Percentiles rank a stretch among this genome's conserved stretches.
These are phyloP conservation scores for Trissoscelio sp. DNA, from an alignment of 2,888 invertebrate species.

Conservation along the genomic window DNA sequence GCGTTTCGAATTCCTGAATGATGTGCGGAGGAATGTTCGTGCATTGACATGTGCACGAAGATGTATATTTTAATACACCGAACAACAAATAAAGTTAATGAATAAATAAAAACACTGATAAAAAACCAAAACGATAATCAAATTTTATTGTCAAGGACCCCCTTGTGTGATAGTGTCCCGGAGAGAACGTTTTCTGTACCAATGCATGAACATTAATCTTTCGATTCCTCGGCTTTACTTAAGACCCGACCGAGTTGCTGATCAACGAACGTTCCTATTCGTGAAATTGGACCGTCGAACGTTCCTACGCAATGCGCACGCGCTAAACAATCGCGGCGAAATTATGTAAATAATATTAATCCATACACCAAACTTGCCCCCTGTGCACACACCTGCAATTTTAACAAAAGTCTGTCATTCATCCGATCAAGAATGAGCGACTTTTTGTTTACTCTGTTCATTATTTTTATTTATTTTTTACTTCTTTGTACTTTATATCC, in stretches of 20 bases:
- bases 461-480: background rate
- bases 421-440: no score
- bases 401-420: no score
- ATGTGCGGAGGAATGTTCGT: constrained; percentile 46
- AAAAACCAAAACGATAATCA: constrained; percentile 33
- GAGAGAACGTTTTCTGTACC: constrained; percentile 7
- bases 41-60: constrained; percentile 50
- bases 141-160: constrained; percentile 29
- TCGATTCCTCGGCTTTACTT: constrained; percentile 3
- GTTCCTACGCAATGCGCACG: constrained; percentile 43
- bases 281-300: constrained; percentile 43
- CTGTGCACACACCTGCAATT: background rate
- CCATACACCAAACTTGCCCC: constrained; percentile 2
- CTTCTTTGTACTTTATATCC: background rate
- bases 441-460: no score
- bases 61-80: constrained; percentile 51
- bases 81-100: constrained; percentile 20
- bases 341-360: background rate
- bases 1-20: constrained; percentile 22
- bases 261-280: constrained; percentile 51
- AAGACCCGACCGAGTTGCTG: constrained; percentile 11
- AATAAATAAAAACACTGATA: constrained; percentile 36
- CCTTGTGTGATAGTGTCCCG: background rate
- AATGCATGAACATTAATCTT: constrained; percentile 39
- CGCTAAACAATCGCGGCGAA: background rate